Base-by-base conservation (phyloP, 2,797 vertebrate species). In the Cyclopterus lumpus region DNA sequence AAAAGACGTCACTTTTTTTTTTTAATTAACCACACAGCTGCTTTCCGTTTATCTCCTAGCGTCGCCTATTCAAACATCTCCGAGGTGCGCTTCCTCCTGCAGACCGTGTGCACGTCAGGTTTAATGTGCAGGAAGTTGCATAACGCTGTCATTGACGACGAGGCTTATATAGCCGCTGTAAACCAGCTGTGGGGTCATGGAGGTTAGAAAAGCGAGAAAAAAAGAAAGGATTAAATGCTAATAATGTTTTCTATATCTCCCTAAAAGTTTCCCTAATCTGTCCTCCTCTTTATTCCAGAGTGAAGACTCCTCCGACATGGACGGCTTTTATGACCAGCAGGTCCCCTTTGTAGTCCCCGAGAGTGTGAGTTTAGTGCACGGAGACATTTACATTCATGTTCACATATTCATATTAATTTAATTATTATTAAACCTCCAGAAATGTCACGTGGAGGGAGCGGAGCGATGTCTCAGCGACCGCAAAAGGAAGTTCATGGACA, bases 241-340 rank as follows among this genome's bases (percentile, higher is more conserved):
- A 7, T 22, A 18, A 20, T 16, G 8, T 22, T 16, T 18, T 24
- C 15, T 22, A 2, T 49, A 6, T 38, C 0, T n/a, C 6, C 11
- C 12, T 40, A 24, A 54, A 65, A 3, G 7, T 49, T 18, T 5
- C 49, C 5, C 57, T 73, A 6, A 55, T 42, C 1, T 32, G 12
- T 55, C 22, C 24, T 24, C 26, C 4, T n/a, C 10, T 59, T 60
- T 36, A 1, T 38, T 84, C 62, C 77, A 83, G 81, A 71, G 81
- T 81, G 81, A 89, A 86, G 81, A 81, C 81, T 63, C 80, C 91
- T 87, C 75, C 89, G 79, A 86, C 89, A 98, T 99, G 97, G 97
- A 97, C 34, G 95, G 95, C 75, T 98, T 98, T 95, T 97, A 97
- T 61, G 97, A 98, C 87, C 97, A 98, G 92, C 97, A 98, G 93